A percentile compares a stretch with the other conserved stretches of the same genome.
phyloP scores from a whole-genome alignment of 2,888 invertebrate species.

The Philereme transversata region DNA sequence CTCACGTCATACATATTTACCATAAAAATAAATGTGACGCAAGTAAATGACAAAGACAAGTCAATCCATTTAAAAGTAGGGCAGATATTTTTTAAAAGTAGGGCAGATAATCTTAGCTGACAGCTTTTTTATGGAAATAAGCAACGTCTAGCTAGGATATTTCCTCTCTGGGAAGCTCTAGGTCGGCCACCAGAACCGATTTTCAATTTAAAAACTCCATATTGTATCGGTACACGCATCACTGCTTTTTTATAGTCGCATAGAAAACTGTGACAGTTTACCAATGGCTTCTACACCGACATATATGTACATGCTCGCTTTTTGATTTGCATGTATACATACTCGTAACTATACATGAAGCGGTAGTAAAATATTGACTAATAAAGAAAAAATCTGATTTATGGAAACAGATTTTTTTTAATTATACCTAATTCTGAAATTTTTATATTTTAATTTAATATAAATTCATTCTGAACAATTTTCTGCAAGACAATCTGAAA shows the following conservation, averaged over 20 bases:
- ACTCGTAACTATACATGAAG: background rate
- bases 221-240: slow-evolving; percentile 23
- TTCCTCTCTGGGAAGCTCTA: background rate
- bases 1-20: too few relatives aligned
- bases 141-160: slow-evolving; percentile 1
- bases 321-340: background rate
- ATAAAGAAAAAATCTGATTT: background rate
- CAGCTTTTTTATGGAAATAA: slow-evolving; percentile 23
- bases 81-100: background rate
- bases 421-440: too few relatives aligned
- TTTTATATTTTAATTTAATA: too few relatives aligned
- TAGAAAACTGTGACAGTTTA: slow-evolving; percentile 18
- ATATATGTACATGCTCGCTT: too few relatives aligned
- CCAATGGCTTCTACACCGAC: slow-evolving; percentile 6
- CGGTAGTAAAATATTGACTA: background rate
- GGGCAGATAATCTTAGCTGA: slow-evolving; percentile 9
- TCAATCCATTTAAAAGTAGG: slow-evolving; percentile 2
- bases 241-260: slow-evolving; percentile 21
- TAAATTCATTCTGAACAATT: too few relatives aligned
- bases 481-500: too few relatives aligned
- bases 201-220: slow-evolving; percentile 26
- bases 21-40: background rate
- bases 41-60: background rate
- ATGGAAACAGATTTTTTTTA: too few relatives aligned
- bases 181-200: slow-evolving; percentile 12